Base-by-base conservation (phyloP, 1,140 invertebrate genomes). In the Bombus superbus region DNA sequence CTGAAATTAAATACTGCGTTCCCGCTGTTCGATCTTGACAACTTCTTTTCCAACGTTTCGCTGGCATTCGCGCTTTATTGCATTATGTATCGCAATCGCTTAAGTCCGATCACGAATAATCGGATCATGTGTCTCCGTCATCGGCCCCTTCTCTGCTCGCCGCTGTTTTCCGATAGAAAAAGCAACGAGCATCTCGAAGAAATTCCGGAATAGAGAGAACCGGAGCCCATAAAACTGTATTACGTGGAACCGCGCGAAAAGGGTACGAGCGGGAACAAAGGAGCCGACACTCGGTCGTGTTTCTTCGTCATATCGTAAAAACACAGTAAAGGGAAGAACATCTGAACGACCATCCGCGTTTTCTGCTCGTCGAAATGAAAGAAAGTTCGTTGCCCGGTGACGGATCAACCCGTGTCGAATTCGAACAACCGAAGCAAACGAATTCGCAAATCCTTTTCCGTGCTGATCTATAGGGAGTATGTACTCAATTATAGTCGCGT, bases 221-320 rank as follows among this genome's bases (percentile, higher is more conserved):
- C 64, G 25, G 13, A 47, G 35, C 57, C 18, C 88, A 57, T 90
- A 89, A 90, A 90, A 89, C 28, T 32, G 73, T 81, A 90, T 89
- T 89, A 87, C 85, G 81, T 28, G 83, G 83, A 83, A 86, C n/a
- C 75, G 74, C 28, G 78, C 0, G 10, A n/a, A 28, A n/a, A 28
- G 32, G 40, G 25, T n/a, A 22, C 28, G 32, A 40, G 66, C 47
- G 44, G 62, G 74, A 79, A 89, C 85, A 90, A 90, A 90, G 81
- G 73, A 69, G 59, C 84, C 59, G 64, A 76, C 68, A 79, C 44
- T 79, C 66, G 38, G 59, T 32, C 69, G 62, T 88, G 81, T 89
- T 89, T 85, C 89, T 62, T 72, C 74, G 66, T 79, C 40, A 42
- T 76, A 76, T 85, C 89, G 81, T 89, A 90, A 90, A 90, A 90